Evolutionary conservation across 1,140 invertebrate species (phyloP).

Genomic region (Helicoverpa zea): DNA sequence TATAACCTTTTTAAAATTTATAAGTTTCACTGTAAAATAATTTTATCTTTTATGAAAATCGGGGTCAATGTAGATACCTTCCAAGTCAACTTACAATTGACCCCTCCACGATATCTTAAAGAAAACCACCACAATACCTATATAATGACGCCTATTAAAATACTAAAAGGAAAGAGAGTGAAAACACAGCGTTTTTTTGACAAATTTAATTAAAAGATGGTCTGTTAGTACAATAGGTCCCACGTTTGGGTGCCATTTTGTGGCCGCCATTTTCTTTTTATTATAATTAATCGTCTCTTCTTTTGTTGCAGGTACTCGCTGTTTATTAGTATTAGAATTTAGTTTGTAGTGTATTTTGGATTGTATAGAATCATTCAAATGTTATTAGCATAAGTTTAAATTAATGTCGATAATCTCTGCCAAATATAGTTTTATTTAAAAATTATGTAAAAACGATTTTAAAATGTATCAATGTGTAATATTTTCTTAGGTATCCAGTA

Average conservation of each 20-base stretch:
- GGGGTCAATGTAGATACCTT: neutral
- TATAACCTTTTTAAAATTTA: no score
- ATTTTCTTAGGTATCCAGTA: neutral
- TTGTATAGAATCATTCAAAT: neutral
- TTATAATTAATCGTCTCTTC: constrained; percentile 50
- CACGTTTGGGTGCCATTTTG: constrained; percentile 33
- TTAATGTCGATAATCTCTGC: no score
- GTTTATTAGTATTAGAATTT: constrained; percentile 3
- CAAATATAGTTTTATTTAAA: neutral
- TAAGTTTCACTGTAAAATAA: no score
- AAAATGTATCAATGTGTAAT: neutral
- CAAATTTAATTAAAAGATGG: constrained; percentile 50
- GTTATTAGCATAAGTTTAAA: neutral
- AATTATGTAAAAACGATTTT: neutral
- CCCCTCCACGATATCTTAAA: constrained; percentile 1
- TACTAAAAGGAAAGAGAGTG: neutral
- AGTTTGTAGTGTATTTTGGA: constrained; percentile 1
- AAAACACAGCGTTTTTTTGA: constrained; percentile 40
- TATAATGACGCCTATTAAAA: constrained; percentile 16
- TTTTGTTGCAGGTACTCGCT: constrained; percentile 55
- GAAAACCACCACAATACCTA: constrained; percentile 29
- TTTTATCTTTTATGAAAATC: neutral
- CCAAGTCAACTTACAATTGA: constrained; percentile 5
- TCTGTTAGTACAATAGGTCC: constrained; percentile 46
- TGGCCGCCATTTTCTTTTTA: constrained; percentile 24